Evolutionary conservation across 1,140 invertebrate genomes (phyloP).

Genomic region (Colletes latitarsis): DNA sequence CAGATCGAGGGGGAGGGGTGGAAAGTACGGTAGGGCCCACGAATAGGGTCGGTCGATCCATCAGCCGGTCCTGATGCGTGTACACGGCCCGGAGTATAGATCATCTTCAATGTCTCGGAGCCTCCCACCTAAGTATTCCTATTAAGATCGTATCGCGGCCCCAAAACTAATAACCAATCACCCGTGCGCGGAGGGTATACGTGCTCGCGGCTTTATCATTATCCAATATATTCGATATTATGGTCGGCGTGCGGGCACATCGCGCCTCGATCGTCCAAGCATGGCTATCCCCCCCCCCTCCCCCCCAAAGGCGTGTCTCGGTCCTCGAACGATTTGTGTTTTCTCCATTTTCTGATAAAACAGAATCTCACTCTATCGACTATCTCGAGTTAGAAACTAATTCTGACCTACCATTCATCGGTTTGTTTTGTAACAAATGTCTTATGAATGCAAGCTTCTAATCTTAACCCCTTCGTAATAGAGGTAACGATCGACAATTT

Average conservation of each 20-base stretch:
- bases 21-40: constrained; percentile 47
- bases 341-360: neutral
- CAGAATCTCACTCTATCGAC: neutral
- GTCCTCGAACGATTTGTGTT: neutral
- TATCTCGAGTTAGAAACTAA: no score
- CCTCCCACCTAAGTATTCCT: constrained; percentile 78
- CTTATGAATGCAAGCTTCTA: no score
- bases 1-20: neutral
- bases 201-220: constrained; percentile 75
- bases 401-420: no score
- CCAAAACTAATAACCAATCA: constrained; percentile 79
- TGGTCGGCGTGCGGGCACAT: constrained; percentile 54
- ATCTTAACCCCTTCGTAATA: no score
- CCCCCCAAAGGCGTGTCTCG: constrained; percentile 11
- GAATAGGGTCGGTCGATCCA: constrained; percentile 68
- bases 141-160: constrained; percentile 75
- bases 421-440: no score
- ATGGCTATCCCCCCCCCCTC: neutral
- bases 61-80: constrained; percentile 59
- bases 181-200: constrained; percentile 66
- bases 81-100: constrained; percentile 67
- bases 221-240: constrained; percentile 73
- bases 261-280: constrained; percentile 35
- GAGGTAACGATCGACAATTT: no score
- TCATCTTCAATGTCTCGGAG: constrained; percentile 73